phyloP scores from a whole-genome alignment of 2,888 invertebrate species.

The Andrena haemorrhoa region DNA sequence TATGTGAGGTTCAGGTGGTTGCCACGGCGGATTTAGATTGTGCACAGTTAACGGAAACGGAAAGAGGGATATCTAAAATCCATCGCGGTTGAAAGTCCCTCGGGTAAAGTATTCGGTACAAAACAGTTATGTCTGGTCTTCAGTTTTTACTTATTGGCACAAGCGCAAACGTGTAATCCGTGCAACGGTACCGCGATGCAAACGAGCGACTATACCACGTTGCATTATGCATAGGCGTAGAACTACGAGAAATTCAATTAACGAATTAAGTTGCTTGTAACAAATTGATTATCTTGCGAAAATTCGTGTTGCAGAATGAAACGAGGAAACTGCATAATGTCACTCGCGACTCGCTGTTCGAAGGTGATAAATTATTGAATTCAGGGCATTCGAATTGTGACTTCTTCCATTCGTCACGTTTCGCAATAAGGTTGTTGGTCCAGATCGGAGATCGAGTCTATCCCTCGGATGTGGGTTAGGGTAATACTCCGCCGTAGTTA shows the following conservation, averaged over 20 bases:
- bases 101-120: not conserved
- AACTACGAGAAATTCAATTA: not conserved
- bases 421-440: not conserved
- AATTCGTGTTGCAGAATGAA: no score
- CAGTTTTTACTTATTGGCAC: not conserved
- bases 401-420: slow-evolving; percentile 1
- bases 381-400: not conserved
- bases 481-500: slow-evolving; percentile 1
- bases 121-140: not conserved
- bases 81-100: not conserved
- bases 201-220: not conserved
- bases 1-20: not conserved
- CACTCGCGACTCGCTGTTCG: no score
- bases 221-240: not conserved
- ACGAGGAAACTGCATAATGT: no score
- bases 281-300: not conserved
- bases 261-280: not conserved
- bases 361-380: no score
- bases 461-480: slow-evolving; percentile 10
- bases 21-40: not conserved
- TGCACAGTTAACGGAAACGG: not conserved
- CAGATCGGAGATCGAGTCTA: not conserved
- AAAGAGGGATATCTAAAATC: not conserved
- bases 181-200: slow-evolving; percentile 15
- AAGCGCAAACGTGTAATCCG: not conserved